A percentile compares a stretch with the other conserved stretches of the same genome.
Evolutionary conservation across 1,140 invertebrate species (phyloP).

Genomic region (Calliopsis andreniformis): DNA sequence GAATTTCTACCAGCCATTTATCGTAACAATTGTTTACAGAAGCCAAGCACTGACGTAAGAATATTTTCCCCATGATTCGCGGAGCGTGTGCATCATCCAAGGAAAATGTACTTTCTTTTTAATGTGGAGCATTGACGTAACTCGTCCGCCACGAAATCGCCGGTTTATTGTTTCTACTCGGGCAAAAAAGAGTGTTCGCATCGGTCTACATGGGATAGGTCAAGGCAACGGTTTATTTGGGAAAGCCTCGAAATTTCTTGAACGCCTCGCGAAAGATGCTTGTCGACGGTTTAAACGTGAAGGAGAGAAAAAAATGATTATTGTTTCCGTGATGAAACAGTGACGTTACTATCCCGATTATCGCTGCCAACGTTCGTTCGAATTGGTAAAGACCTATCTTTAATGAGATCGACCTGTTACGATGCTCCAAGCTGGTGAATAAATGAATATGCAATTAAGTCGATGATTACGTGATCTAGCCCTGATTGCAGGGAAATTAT

Average conservation of each 20-base stretch:
- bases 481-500: no score
- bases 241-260: slow-evolving; percentile 66
- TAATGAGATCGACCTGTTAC: no score
- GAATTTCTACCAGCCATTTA: not conserved
- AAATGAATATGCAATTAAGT: no score
- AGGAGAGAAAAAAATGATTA: not conserved
- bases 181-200: slow-evolving; percentile 47
- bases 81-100: slow-evolving; percentile 44
- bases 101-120: slow-evolving; percentile 48
- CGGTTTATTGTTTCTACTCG: slow-evolving; percentile 69
- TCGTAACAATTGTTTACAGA: slow-evolving; percentile 7
- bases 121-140: slow-evolving; percentile 29
- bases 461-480: no score
- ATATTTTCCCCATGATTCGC: slow-evolving; percentile 14
- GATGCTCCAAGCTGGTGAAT: no score
- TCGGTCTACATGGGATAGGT: slow-evolving; percentile 66
- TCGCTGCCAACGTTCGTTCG: no score
- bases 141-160: slow-evolving; percentile 49
- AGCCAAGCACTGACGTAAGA: slow-evolving; percentile 23
- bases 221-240: slow-evolving; percentile 70
- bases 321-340: not conserved
- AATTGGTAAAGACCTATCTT: no score
- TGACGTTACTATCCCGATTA: no score
- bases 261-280: slow-evolving; percentile 50
- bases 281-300: slow-evolving; percentile 20